Percentiles rank a stretch among this genome's conserved stretches.
These are phyloP conservation scores for Ferrisia virgata DNA, from an alignment of 2,888 invertebrate species.

Conservation along the genomic window DNA sequence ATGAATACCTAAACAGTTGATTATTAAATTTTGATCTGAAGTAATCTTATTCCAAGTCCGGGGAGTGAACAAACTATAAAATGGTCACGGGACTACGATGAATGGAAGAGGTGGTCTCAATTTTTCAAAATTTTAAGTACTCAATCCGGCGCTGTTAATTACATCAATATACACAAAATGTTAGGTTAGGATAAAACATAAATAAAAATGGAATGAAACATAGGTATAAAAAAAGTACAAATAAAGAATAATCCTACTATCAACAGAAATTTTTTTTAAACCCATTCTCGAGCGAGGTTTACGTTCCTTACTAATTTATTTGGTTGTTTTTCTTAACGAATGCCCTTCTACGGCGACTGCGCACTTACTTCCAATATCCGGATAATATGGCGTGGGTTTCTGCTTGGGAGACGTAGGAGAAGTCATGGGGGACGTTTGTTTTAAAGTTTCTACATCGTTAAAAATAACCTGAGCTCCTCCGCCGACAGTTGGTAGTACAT, in stretches of 20 bases:
- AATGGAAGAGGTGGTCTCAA: too few species aligned
- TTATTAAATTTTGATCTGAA: too few species aligned
- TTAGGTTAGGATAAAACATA: not conserved
- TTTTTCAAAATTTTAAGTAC: too few species aligned
- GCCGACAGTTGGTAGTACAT: slow-evolving; percentile 87
- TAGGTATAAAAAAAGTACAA: not conserved
- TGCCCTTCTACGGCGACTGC: slow-evolving; percentile 54
- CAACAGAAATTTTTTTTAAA: not conserved
- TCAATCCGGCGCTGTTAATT: too few species aligned
- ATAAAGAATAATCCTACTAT: not conserved
- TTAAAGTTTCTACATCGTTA: slow-evolving; percentile 86
- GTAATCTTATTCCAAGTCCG: too few species aligned
- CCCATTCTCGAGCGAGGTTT: not conserved
- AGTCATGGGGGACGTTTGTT: slow-evolving; percentile 69
- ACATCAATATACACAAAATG: not conserved
- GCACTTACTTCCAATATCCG: slow-evolving; percentile 53
- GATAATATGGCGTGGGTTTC: not conserved
- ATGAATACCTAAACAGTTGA: too few species aligned
- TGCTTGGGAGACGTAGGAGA: slow-evolving; percentile 33
- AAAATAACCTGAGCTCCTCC: slow-evolving; percentile 96
- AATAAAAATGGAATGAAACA: not conserved
- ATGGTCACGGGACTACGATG: too few species aligned
- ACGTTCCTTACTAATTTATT: not conserved
- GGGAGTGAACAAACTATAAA: too few species aligned
- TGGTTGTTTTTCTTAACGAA: not conserved